A percentile compares a stretch with the other conserved stretches of the same genome.
Conservation (phyloP, 2,888 invertebrate genomes). For the Papilio gigon region DNA sequence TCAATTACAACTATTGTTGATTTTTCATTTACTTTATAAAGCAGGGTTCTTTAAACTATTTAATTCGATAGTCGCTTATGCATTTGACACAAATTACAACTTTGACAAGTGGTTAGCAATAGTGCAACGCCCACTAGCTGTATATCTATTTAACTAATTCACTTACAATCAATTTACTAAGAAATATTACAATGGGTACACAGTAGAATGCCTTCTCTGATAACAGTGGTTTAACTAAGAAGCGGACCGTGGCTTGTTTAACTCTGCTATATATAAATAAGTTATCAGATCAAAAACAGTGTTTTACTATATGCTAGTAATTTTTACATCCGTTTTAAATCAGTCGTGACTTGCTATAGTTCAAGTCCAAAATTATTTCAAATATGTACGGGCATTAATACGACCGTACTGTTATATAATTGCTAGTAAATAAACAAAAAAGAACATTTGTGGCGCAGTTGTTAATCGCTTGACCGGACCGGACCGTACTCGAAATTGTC, state of each 20-base stretch:
- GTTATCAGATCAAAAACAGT: background rate
- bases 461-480: no score
- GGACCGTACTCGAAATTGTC: no score
- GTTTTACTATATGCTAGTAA: background rate
- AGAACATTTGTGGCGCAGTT: no score
- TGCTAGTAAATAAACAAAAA: no score
- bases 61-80: background rate
- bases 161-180: background rate
- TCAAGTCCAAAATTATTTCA: background rate
- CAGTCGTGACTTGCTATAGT: no score
- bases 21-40: slow-evolving; percentile 6
- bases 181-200: background rate
- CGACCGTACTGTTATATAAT: no score
- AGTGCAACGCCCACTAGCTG: background rate
- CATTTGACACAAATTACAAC: background rate
- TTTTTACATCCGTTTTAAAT: background rate
- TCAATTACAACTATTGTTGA: slow-evolving; percentile 21
- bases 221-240: background rate
- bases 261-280: background rate
- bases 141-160: background rate
- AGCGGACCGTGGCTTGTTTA: background rate
- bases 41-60: background rate
- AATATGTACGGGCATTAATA: no score
- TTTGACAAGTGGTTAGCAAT: background rate
- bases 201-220: background rate